These are phyloP conservation scores for Eurytemora carolleeae DNA, from an alignment of 1,140 invertebrate genomes.

Conservation along the genomic window DNA sequence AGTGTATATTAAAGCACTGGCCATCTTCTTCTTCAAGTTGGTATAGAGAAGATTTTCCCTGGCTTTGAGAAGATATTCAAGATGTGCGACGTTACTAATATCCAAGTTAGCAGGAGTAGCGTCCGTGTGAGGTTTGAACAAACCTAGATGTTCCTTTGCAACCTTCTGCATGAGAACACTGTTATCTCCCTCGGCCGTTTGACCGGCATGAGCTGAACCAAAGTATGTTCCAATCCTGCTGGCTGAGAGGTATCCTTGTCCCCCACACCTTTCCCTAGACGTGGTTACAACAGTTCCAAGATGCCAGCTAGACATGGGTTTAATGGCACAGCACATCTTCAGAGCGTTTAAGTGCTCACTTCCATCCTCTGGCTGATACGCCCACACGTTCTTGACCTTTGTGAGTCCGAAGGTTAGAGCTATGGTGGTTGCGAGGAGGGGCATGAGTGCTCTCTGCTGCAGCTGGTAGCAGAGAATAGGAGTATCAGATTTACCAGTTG, in stretches of 20 bases:
- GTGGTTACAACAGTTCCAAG: conserved; percentile 19
- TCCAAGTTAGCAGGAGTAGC: conserved; percentile 10
- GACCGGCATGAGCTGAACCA: conserved; percentile 20
- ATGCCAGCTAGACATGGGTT: conserved; percentile 21
- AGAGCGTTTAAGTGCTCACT: conserved; percentile 21
- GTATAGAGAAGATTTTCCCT: conserved; percentile 18
- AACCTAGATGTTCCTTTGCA: conserved; percentile 20
- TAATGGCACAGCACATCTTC: conserved; percentile 22
- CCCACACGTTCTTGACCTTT: conserved; percentile 21
- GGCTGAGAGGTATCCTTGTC: conserved; percentile 21
- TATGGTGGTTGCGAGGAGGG: conserved; percentile 20
- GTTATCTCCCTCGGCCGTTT: conserved; percentile 23
- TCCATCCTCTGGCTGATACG: conserved; percentile 19
- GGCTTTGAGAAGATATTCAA: conserved; percentile 18
- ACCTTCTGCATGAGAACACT: conserved; percentile 22
- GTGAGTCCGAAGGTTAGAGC: conserved; percentile 22
- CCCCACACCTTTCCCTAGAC: conserved; percentile 21
- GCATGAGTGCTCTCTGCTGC: conserved; percentile 21
- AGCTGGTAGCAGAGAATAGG: conserved; percentile 22
- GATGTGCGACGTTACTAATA: conserved; percentile 15
- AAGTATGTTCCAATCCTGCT: conserved; percentile 20
- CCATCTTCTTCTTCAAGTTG: conserved; percentile 17
- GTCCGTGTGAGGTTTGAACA: conserved; percentile 18
- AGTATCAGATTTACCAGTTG: conserved; percentile 22
- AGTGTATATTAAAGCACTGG: conserved; percentile 16